Evolutionary conservation across 2,888 invertebrate species (phyloP).

Genomic region (Limnephilus rhombicus): DNA sequence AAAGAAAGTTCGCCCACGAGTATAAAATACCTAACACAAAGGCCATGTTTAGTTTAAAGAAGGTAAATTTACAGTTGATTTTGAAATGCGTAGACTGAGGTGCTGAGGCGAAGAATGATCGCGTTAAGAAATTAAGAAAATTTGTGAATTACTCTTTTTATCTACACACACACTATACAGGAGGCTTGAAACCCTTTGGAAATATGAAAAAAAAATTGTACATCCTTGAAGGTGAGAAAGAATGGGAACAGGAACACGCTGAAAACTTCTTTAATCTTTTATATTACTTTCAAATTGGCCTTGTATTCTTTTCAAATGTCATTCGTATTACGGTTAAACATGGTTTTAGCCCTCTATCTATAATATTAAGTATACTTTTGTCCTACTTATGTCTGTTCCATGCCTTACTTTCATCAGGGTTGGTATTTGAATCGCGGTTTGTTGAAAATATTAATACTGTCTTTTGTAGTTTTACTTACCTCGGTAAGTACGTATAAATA

Average conservation of each 20-base stretch:
- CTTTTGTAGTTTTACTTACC: not conserved
- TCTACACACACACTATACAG: not conserved
- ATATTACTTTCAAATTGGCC: not conserved
- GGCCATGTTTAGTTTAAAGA: too few species aligned
- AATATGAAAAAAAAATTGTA: too few species aligned
- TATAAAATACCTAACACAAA: not conserved
- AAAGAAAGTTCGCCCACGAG: not conserved
- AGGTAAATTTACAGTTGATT: not conserved
- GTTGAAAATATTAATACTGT: not conserved
- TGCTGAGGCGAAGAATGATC: not conserved
- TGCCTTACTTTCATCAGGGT: too few species aligned
- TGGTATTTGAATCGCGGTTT: not conserved
- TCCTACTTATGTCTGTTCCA: not conserved
- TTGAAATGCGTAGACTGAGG: not conserved
- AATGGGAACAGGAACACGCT: not conserved
- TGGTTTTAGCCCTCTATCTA: not conserved
- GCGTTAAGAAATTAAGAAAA: not conserved
- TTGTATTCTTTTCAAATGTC: not conserved
- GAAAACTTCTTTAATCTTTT: not conserved
- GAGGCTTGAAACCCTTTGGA: not conserved
- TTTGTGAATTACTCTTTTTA: not conserved
- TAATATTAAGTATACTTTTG: not conserved
- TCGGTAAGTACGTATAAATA: not conserved
- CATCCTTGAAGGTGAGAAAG: not conserved
- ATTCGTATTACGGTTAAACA: not conserved